Base-by-base conservation (phyloP, 2,797 vertebrate species). In the Malurus splendens region DNA sequence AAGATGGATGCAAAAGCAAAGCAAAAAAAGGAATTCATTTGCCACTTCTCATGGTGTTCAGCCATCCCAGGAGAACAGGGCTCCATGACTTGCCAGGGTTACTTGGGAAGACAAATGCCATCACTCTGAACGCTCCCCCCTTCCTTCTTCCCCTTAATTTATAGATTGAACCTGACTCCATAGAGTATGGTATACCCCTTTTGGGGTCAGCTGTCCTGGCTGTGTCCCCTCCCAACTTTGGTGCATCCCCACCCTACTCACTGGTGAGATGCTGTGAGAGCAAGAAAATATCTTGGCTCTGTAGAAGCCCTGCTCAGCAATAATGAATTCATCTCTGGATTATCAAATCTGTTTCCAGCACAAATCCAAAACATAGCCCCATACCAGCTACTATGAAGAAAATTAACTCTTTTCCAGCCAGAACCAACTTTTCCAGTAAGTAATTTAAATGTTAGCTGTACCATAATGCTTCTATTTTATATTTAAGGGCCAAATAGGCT, bases 1-100 rank as follows among this genome's bases (percentile, higher is more conserved):
- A 52, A 42, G 3, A 13, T 3, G 2, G 2, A 19, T 0, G 0
- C 18, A 47, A 33, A 64, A 36, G 9, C 7, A 30, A 45, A 56
- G 20, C 4, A 52, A 42, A 51, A 19, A 2, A 76, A 70, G 18
- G 2, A 64, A 52, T 41, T 57, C 2, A 32, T 52, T 76, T 16
- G 41, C 23, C 24, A 17, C 9, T 27, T 64, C 25, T 18, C 7
- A 47, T 23, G 32, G 38, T 10, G 32, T 23, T 62, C 56, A 39
- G 8, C 32, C 18, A 36, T 12, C 9, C 25, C 28, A 36, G 39
- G 30, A 52, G 24, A 57, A 16, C 28, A 18, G 52, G 8, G 8
- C 13, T 52, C 33, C 32, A 12, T n/a, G 20, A 17, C 9, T 1
- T 7, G 4, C 13, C 14, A 15, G 23, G 28, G 9, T 36, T 23